Evolutionary conservation across 2,888 invertebrate species (phyloP).

Genomic region (Gibbula magus): DNA sequence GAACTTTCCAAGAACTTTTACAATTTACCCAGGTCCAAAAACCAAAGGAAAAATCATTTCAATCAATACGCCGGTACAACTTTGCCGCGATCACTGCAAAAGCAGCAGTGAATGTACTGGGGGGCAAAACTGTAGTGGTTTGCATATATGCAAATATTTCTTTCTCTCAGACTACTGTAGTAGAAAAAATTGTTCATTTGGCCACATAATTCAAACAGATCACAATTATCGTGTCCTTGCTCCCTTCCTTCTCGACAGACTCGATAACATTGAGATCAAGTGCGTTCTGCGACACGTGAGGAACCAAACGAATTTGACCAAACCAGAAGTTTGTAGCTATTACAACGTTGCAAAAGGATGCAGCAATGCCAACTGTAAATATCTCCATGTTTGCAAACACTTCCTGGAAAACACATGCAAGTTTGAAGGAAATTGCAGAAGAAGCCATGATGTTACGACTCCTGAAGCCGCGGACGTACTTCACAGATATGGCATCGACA

Average conservation of each 20-base stretch:
- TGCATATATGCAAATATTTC: slow-evolving; percentile 21
- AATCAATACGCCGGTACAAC: not conserved
- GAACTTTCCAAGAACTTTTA: no score
- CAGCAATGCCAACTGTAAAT: slow-evolving; percentile 40
- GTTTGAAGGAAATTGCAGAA: slow-evolving; percentile 47
- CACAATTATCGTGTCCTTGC: not conserved
- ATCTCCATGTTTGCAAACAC: slow-evolving; percentile 52
- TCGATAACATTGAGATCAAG: not conserved
- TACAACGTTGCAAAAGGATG: slow-evolving; percentile 51
- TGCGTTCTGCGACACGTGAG: not conserved
- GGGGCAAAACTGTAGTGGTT: not conserved
- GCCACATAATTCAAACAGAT: slow-evolving; percentile 2
- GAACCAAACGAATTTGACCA: slow-evolving; percentile 19
- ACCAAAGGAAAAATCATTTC: no score
- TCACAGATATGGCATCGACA: not conserved
- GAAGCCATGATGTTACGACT: slow-evolving; percentile 47
- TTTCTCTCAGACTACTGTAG: not conserved
- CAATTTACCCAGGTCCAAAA: no score
- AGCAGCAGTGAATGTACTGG: not conserved
- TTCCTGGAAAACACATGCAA: slow-evolving; percentile 46
- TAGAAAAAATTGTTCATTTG: not conserved
- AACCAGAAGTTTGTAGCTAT: slow-evolving; percentile 52
- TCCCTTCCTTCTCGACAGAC: not conserved
- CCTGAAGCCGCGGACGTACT: slow-evolving; percentile 30
- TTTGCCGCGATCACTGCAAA: not conserved